These are phyloP conservation scores for Ophthalmolycus amberensis DNA, from an alignment of 2,113 vertebrate genomes.

Conservation along the genomic window DNA sequence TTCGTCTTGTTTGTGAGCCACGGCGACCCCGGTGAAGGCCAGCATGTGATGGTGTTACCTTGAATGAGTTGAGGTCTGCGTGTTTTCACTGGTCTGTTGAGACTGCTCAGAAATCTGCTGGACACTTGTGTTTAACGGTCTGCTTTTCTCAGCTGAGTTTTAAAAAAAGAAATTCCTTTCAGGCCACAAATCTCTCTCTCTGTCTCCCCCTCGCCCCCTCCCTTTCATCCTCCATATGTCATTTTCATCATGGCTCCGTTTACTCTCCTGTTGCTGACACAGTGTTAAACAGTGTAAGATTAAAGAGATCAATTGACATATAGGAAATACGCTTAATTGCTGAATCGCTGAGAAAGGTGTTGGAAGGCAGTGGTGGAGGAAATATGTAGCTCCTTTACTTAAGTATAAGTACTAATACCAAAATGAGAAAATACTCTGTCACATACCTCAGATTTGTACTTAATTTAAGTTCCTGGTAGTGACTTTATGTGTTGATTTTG, in stretches of 20 bases:
- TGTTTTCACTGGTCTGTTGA: conserved; percentile 8
- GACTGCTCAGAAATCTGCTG: conserved; percentile 3
- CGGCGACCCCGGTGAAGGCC: not conserved
- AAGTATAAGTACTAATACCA: not conserved
- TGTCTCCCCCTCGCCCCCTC: too few relatives aligned
- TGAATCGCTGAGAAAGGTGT: too few relatives aligned
- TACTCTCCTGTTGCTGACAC: not conserved
- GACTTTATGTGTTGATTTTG: too few relatives aligned
- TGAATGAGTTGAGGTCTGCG: not conserved
- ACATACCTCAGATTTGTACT: not conserved
- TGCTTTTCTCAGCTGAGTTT: not conserved
- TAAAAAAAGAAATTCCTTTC: conserved; percentile 16
- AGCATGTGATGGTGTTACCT: not conserved
- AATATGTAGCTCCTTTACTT: not conserved
- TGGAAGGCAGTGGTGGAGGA: not conserved
- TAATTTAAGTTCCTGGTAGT: too few relatives aligned
- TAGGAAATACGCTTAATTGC: not conserved
- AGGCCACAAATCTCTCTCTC: not conserved
- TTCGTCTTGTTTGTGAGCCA: not conserved
- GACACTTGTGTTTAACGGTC: not conserved
- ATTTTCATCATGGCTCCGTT: not conserved
- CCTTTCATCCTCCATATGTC: not conserved
- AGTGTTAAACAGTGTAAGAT: not conserved
- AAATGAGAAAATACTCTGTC: not conserved
- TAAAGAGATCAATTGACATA: not conserved